A percentile compares a stretch with the other conserved stretches of the same genome.
These are phyloP conservation scores for Phaetusa simplex DNA, from an alignment of 2,113 vertebrate genomes.

Conservation along the genomic window DNA sequence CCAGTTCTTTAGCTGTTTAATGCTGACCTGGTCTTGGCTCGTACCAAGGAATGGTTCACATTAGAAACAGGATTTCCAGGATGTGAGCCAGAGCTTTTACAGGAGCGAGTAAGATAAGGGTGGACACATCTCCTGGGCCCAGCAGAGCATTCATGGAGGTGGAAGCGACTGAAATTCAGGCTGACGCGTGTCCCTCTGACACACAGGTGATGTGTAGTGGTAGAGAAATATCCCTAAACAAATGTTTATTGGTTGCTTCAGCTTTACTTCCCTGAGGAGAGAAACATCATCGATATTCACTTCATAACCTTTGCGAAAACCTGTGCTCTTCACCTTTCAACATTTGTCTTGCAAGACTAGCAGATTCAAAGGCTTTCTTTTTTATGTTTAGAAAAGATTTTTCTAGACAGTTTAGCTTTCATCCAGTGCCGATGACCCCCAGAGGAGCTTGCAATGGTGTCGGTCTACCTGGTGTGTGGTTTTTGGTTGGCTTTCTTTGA, in stretches of 20 bases:
- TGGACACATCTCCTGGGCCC: neutral
- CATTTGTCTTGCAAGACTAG: neutral
- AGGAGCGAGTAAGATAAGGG: neutral
- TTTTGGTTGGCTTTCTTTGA: neutral
- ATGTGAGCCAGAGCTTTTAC: neutral
- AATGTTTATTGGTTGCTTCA: neutral
- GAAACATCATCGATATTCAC: neutral
- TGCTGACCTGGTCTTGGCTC: neutral
- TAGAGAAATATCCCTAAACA: neutral
- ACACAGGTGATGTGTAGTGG: neutral
- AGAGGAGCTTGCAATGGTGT: neutral
- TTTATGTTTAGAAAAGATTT: neutral
- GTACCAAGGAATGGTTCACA: neutral
- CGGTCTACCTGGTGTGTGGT: neutral
- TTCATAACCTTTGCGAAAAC: neutral
- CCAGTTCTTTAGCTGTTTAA: constrained; percentile 1
- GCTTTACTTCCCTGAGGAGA: neutral
- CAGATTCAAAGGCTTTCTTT: neutral
- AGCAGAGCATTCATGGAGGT: neutral
- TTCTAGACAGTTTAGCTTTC: neutral
- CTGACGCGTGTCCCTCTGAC: neutral
- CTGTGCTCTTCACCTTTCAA: neutral
- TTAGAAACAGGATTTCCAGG: neutral
- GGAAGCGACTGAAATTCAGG: neutral
- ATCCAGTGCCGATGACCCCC: neutral